Base-by-base conservation (phyloP, 2,113 vertebrate species). In the Leptobrachium leishanense region DNA sequence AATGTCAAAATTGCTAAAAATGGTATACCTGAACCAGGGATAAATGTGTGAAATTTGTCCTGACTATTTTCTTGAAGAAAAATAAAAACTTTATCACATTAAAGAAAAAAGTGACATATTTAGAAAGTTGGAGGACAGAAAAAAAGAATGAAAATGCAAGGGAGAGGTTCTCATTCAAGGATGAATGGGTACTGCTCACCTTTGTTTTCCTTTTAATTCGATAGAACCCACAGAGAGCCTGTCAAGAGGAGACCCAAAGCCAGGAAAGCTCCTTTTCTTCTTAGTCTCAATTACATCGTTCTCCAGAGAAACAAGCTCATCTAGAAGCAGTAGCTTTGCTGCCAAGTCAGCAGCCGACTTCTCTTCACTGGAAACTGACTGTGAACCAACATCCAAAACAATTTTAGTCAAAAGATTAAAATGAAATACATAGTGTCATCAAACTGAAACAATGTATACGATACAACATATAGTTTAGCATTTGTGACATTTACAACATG, bases 251-350 rank as follows among this genome's bases (percentile, higher is more conserved):
- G 91, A 87, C 1, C 88, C 93, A 86, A 94, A 95, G 39, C 93
- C 93, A 0, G 93, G 84, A 83, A 96, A 97, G 69, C 95, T 95
- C 80, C 95, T 94, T 85, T 96, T 98, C 85, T 87, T 96, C 88
- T 97, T 97, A 6, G 94, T 94, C 89, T 97, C 95, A 0, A 90
- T 92, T 77, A 95, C 94, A 0, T 97, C 95, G 0, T 97, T 96
- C 82, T 96, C 95, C 85, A 92, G 82, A 81, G 89, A 91, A 31
- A 90, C 87, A 78, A 93, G 82, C 40, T 94, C 90, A 76, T 95
- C 88, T 3, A 95, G 83, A 75, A 89, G 86, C 42, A 94, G 75
- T 5, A 95, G 84, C 75, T 95, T 96, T 3, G 85, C 80, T 8
- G 82, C 85, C 15, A 94, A 79, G 42, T 83, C 88, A 7, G 85